Evolutionary conservation across 2,113 vertebrate species (phyloP).

Genomic region (Smithornis capensis): DNA sequence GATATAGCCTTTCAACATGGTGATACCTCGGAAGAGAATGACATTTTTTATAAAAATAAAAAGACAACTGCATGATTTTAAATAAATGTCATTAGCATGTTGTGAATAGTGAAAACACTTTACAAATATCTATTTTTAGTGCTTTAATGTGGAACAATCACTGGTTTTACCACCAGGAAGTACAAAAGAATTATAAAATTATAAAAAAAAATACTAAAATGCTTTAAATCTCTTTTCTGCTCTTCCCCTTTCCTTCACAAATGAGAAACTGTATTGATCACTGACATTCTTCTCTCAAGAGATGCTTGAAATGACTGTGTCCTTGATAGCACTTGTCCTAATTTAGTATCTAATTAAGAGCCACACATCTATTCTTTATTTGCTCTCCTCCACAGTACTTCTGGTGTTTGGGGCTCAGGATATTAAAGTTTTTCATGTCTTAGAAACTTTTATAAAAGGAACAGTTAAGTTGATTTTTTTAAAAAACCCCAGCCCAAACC

Average conservation of each 20-base stretch:
- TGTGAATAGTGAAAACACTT: not conserved
- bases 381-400: not conserved
- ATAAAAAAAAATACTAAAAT: not conserved
- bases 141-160: not conserved
- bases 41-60: not conserved
- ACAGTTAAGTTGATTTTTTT: not conserved
- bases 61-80: not conserved
- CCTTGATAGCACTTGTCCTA: conserved; percentile 1
- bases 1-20: not conserved
- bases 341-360: conserved; percentile 38
- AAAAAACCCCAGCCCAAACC: not conserved
- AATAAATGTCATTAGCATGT: not conserved
- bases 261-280: not conserved
- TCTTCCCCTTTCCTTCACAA: not conserved
- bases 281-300: conserved; percentile 33
- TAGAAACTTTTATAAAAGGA: not conserved
- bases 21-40: not conserved
- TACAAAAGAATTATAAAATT: not conserved
- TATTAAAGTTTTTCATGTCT: not conserved
- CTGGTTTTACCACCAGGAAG: not conserved
- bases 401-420: not conserved
- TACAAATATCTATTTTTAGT: not conserved
- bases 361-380: not conserved
- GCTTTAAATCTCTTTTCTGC: not conserved
- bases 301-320: conserved; percentile 6